Base-by-base conservation (phyloP, 2,797 vertebrate genomes). In the Oryzias dopingdopingensis region DNA sequence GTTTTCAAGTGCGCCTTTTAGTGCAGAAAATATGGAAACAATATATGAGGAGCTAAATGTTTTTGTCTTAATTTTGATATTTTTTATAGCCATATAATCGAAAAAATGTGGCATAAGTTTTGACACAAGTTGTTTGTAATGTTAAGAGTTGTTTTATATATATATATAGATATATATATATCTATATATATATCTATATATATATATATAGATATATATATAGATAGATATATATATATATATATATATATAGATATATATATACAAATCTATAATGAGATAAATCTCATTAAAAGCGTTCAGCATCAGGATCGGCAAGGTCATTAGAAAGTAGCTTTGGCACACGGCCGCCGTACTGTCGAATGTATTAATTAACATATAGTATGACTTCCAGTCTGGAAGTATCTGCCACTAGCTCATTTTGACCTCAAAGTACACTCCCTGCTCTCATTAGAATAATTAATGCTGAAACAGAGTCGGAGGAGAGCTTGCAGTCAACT, bases 381-480 rank as follows among this genome's bases (percentile, higher is more conserved):
- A 59, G 59, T 55, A 20, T 54, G 66, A 58, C 77, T 78, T 81
- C 67, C 56, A 67, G 76, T 80, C 56, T 66, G 67, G 82, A 86
- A 70, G 40, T 65, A 65, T 79, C 77, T 60, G 82, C 86, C 81
- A 26, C 69, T 72, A 84, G 83, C 86, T 74, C 6, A 10, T 43
- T 80, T 69, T 85, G 90, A 89, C 88, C 90, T 91, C 83, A 87
- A 71, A 84, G 61, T 70, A 43, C 65, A 79, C 84, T 81, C 74
- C 29, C 58, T 53, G 60, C 77, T 84, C 88, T 89, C 86, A 91
- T 89, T 89, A 86, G 42, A 82, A 90, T 90, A 91, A 90, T 88
- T 87, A 89, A 89, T 84, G 75, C 66, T 72, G 61, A 68, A 74
- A 82, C 85, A 68, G 84, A 83, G 79, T 52, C n/a, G 37, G 3